A percentile compares a stretch with the other conserved stretches of the same genome.
phyloP scores from a whole-genome alignment of 2,888 invertebrate genomes.

The Pasiphila rectangulata region DNA sequence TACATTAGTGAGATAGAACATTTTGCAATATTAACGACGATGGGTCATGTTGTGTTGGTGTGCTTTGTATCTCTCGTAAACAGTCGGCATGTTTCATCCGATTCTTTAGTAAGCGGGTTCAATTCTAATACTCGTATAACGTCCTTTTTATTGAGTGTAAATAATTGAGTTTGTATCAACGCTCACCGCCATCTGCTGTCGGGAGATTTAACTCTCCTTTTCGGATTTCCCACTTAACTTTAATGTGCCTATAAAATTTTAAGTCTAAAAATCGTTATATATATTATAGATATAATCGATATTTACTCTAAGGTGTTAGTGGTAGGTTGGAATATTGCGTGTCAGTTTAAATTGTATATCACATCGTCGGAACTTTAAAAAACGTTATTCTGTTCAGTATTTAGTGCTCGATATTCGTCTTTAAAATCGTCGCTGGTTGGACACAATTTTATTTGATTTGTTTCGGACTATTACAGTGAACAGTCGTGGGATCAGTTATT shows the following conservation, averaged over 20 bases:
- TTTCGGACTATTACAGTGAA: conserved; percentile 40
- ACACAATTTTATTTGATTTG: conserved; percentile 51
- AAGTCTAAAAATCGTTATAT: conserved; percentile 47
- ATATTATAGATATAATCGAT: no score
- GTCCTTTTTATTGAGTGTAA: conserved; percentile 80
- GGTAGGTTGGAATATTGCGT: conserved; percentile 46
- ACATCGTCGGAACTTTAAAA: conserved; percentile 59
- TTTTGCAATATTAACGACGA: no score
- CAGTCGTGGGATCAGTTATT: conserved; percentile 56
- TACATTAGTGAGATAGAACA: no score
- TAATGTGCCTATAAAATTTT: conserved; percentile 75
- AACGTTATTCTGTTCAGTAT: conserved; percentile 51
- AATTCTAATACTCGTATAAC: conserved; percentile 76
- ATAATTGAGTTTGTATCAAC: conserved; percentile 79
- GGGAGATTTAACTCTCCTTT: conserved; percentile 71
- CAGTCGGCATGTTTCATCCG: conserved; percentile 40
- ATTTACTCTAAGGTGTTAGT: conserved; percentile 41
- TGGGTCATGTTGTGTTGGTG: conserved; percentile 4
- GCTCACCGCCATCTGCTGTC: conserved; percentile 71
- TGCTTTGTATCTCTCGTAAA: conserved; percentile 51
- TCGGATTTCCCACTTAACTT: conserved; percentile 80
- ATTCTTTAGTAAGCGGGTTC: conserved; percentile 63
- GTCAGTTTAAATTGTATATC: conserved; percentile 49
- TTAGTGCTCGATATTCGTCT: conserved; percentile 48
- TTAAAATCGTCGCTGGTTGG: conserved; percentile 44